These are phyloP conservation scores for Leucoraja ocellata DNA, from an alignment of 2,797 vertebrate genomes.

Conservation along the genomic window DNA sequence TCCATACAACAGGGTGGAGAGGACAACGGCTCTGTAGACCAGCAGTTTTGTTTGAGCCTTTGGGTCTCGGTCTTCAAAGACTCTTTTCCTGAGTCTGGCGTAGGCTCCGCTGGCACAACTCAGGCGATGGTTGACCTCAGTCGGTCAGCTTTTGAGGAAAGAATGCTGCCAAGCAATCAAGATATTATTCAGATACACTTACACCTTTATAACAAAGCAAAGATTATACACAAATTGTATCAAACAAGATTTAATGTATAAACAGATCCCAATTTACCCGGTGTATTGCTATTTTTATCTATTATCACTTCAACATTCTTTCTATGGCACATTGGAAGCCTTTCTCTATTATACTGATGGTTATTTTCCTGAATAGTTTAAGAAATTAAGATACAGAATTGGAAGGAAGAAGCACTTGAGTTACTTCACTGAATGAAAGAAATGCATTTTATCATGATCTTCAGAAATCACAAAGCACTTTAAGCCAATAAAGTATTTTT, in stretches of 20 bases:
- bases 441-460: not conserved
- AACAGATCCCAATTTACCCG: not conserved
- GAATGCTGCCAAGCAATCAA: not conserved
- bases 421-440: not conserved
- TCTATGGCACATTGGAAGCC: not conserved
- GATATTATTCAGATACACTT: not conserved
- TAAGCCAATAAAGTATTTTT: not conserved
- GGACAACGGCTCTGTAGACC: no score
- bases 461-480: not conserved
- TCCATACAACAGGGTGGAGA: no score
- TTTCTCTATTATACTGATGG: not conserved
- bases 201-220: not conserved
- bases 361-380: not conserved
- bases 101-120: no score
- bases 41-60: no score
- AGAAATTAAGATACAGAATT: not conserved
- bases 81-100: no score
- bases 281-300: not conserved
- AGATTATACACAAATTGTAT: not conserved
- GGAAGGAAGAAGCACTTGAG: not conserved
- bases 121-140: no score
- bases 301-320: not conserved
- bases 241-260: not conserved
- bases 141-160: no score
- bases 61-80: no score